A percentile compares a stretch with the other conserved stretches of the same genome.
phyloP scores from a whole-genome alignment of 2,797 vertebrate genomes.

The Squalus acanthias region DNA sequence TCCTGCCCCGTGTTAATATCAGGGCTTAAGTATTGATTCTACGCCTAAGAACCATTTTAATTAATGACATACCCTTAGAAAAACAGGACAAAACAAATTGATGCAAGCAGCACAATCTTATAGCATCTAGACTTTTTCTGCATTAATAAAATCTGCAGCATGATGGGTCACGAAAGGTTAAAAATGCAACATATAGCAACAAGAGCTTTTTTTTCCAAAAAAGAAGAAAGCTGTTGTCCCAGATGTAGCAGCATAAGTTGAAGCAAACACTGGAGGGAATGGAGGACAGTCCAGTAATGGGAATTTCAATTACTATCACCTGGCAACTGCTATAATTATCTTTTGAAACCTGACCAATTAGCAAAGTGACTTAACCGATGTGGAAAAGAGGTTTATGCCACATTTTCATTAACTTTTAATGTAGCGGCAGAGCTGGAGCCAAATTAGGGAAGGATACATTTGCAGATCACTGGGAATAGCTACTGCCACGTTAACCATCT shows the following conservation, averaged over 20 bases:
- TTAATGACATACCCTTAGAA: neutral
- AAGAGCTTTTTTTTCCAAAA: neutral
- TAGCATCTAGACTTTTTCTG: neutral
- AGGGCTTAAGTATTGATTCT: neutral
- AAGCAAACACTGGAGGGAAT: neutral
- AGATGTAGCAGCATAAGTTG: neutral
- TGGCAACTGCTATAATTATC: neutral
- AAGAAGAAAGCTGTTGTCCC: neutral
- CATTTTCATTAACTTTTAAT: slow-evolving; percentile 11
- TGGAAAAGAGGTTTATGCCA: neutral
- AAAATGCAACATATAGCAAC: neutral
- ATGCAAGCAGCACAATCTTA: neutral
- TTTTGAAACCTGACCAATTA: neutral
- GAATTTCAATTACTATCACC: neutral
- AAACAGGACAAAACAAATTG: neutral
- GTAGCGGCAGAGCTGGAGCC: neutral
- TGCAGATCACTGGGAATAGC: neutral
- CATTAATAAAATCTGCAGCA: neutral
- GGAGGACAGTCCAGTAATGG: neutral
- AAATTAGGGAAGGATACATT: neutral
- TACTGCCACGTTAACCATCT: neutral
- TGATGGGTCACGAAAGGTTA: neutral
- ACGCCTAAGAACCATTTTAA: neutral
- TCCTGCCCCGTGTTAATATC: neutral
- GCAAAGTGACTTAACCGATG: neutral